Evolutionary conservation across 2,888 invertebrate genomes (phyloP).

Genomic region (Trissoscelio sp.): DNA sequence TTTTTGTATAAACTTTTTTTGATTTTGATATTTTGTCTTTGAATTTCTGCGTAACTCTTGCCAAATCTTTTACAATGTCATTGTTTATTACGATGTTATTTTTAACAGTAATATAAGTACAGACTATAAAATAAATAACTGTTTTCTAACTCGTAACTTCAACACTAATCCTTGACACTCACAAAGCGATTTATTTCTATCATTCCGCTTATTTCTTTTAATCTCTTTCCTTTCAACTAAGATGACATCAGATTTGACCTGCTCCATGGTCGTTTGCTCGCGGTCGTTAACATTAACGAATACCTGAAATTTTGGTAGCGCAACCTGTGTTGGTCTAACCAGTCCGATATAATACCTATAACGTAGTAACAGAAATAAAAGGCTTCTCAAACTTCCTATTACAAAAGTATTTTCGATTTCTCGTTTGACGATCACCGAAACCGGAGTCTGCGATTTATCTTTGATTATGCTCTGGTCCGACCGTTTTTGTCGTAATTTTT

Average conservation of each 20-base stretch:
- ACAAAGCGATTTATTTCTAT: too few species aligned
- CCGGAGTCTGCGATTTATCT: neutral
- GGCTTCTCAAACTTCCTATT: neutral
- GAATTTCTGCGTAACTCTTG: too few species aligned
- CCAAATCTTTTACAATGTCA: too few species aligned
- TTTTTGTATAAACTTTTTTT: too few species aligned
- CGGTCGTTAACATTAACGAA: conserved; percentile 42
- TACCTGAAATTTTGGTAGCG: conserved; percentile 28
- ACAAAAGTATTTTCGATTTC: neutral
- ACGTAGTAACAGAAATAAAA: neutral
- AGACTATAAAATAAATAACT: too few species aligned
- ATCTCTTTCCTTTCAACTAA: conserved; percentile 9
- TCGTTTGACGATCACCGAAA: too few species aligned
- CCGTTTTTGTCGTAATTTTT: conserved; percentile 20
- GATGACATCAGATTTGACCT: conserved; percentile 29
- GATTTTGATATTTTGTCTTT: too few species aligned
- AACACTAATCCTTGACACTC: too few species aligned
- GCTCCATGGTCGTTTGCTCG: conserved; percentile 2
- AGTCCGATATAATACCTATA: neutral
- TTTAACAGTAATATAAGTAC: too few species aligned
- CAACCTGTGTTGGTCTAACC: neutral
- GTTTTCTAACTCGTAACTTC: too few species aligned
- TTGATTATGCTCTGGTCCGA: neutral
- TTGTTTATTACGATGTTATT: too few species aligned
- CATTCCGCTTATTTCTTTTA: conserved; percentile 1